Percentiles rank a stretch among this genome's conserved stretches.
Conservation (phyloP, 1,140 invertebrate genomes). For the Philaenus spumarius region DNA sequence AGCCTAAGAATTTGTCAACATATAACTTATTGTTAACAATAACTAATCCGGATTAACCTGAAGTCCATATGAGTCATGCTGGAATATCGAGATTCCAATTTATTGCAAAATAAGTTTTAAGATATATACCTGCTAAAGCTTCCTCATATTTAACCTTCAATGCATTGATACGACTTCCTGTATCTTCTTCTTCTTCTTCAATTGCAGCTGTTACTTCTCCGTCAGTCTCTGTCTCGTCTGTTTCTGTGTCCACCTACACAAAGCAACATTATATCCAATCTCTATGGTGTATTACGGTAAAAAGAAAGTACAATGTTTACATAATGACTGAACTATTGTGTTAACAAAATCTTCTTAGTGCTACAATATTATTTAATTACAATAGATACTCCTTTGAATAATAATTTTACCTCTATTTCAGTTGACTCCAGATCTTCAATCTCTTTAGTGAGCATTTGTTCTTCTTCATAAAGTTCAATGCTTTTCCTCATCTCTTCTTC, state of each 20-base stretch:
- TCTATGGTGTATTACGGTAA: not conserved
- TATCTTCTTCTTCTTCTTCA: conserved; percentile 43
- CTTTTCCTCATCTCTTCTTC: conserved; percentile 27
- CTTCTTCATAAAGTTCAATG: conserved; percentile 65
- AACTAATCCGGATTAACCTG: no score
- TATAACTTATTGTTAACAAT: no score
- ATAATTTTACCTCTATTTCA: conserved; percentile 48
- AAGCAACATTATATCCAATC: not conserved
- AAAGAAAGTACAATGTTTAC: not conserved
- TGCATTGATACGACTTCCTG: conserved; percentile 16
- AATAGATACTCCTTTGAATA: no score
- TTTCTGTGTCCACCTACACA: conserved; percentile 55
- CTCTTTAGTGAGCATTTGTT: conserved; percentile 71
- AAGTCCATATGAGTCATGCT: no score
- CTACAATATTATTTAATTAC: no score
- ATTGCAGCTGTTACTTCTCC: conserved; percentile 57
- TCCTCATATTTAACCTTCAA: conserved; percentile 6
- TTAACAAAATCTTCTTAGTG: no score
- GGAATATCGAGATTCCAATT: no score
- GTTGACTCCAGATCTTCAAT: conserved; percentile 70
- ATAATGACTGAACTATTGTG: no score
- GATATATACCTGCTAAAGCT: conserved; percentile 2
- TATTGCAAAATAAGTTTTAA: no score
- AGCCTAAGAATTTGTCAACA: no score
- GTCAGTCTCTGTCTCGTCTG: conserved; percentile 67